Evolutionary conservation across 2,113 vertebrate species (phyloP), one percentile per base, ranked within the genome.

Genomic region (Scomber japonicus): DNA sequence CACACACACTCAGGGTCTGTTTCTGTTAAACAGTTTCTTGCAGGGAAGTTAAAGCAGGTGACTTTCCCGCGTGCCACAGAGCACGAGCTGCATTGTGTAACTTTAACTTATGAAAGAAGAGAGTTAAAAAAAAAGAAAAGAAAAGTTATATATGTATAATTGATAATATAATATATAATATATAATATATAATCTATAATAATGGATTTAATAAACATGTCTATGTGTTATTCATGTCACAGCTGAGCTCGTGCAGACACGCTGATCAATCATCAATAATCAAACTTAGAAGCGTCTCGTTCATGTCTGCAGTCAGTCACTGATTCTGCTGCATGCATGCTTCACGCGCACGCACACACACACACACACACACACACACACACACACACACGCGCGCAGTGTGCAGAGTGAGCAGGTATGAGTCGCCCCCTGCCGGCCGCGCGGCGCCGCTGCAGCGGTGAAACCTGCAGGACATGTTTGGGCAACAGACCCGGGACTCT

Each of bases 11-110:
- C n/a, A 46, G 11, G 12, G 46, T n/a, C 11, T 0, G 0, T 19
- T 11, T 54, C 50, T 50, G 2, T 24, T 15, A 50, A 0, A 0
- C 2, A 24, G 49, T n/a, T 55, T 4, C 9, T 0, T 66, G 4
- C 71, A 76, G 50, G 40, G 83, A 54, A 49, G 60, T 50, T 15
- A 16, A 27, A 62, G 68, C 85, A 73, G 72, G 68, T 83, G 84
- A 86, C 21, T 66, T 0, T 50, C 56, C 56, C 56, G 53, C 44
- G 66, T 53, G 71, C 17, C 21, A 0, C 13, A 30, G 16, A 30
- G 83, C 83, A 62, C 83, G 70, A 35, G 78, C 24, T 48, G 11
- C 24, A 7, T 74, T 74, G 81, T 74, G 64, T 63, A 78, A 83
- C 56, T 15, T 45, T 27, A 7, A 14, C 46, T 71, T 79, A 80